A percentile compares a stretch with the other conserved stretches of the same genome.
These are phyloP conservation scores for Tetrax tetrax DNA, from an alignment of 2,113 vertebrate species.

Conservation along the genomic window DNA sequence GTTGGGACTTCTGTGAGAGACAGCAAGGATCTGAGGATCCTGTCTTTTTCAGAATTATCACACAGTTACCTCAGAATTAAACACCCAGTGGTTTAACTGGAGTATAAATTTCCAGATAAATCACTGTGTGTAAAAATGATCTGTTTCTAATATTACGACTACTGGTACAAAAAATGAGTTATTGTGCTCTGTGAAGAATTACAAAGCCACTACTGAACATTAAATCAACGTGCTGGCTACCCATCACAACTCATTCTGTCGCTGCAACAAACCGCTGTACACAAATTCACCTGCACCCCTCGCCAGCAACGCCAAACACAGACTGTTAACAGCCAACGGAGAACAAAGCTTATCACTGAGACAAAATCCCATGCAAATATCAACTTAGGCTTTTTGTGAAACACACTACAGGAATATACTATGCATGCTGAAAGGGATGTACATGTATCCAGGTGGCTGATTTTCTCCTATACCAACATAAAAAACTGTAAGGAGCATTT, in stretches of 20 bases:
- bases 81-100: neutral
- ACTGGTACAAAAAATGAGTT: neutral
- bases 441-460: fast-evolving
- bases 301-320: neutral
- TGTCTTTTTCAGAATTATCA: neutral
- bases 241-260: neutral
- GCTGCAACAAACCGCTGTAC: neutral
- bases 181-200: neutral
- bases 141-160: neutral
- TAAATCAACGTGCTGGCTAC: neutral
- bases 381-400: neutral
- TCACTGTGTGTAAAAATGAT: neutral
- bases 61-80: neutral
- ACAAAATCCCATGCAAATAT: neutral
- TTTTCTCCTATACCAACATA: neutral
- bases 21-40: neutral
- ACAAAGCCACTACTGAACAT: neutral
- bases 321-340: neutral
- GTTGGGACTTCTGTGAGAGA: neutral
- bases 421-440: neutral
- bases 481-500: neutral
- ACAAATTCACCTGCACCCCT: neutral
- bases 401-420: neutral
- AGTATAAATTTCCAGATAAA: neutral
- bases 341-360: neutral